Evolutionary conservation across 2,797 vertebrate species (phyloP), one percentile per base, ranked within the genome.

Genomic region (Siniperca undulata): DNA sequence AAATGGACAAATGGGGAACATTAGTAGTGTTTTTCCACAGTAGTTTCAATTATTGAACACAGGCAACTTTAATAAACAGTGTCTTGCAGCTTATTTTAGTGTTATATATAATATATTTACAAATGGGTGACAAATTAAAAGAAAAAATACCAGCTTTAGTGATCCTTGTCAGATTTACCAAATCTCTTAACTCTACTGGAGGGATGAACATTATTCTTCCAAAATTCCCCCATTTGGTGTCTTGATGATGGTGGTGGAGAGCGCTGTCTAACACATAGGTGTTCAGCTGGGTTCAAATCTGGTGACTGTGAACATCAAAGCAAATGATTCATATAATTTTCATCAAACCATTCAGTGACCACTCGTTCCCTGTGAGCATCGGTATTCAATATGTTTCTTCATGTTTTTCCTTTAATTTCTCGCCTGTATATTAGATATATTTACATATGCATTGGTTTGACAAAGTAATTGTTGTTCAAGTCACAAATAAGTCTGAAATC

Each of bases 331-430:
- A 16, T 13, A 44, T 44, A 3, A 44, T 44, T 44, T 44, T 44
- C 13, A 82, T 77, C 73, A 82, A 68, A 66, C 55, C 24, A 38
- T 22, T 34, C 55, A 12, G 19, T 68, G 68, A 83, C 62, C 38
- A 46, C 13, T 4, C 1, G 10, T 64, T 64, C 24, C 62, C 40
- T 24, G 6, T 27, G 17, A 55, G 20, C 55, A 27, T 34, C 0
- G 14, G 27, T 36, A 44, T 74, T 68, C 46, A 52, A 72, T 66
- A 46, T 40, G n/a, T 58, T 52, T 59, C 42, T 70, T 50, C 13
- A 19, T 50, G 48, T 50, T 50, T 50, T 50, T 50, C 46, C 53
- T 56, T 56, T 7, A 2, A 24, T 24, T 56, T 27, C 16, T 24
- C n/a, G 14, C 12, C 20, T n/a, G 14, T n/a, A 55, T 13, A 9